phyloP scores from a whole-genome alignment of 64 coral and sea anemone genomes.

The Pocillopora damicornis region DNA sequence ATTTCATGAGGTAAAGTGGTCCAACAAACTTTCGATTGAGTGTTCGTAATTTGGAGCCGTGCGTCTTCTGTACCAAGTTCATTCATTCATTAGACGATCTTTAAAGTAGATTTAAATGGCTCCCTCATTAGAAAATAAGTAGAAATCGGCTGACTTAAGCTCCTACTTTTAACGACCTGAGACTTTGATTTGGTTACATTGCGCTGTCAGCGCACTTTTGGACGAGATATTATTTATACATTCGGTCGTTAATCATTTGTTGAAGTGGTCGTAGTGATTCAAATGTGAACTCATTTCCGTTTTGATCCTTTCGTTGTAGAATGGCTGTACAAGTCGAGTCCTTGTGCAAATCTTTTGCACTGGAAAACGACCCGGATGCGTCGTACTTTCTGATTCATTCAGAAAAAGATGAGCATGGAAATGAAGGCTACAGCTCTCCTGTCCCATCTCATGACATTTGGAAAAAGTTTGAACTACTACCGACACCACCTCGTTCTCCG shows the following conservation, averaged over 20 bases:
- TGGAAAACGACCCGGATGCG: constrained; percentile 74
- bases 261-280: not conserved
- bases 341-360: constrained; percentile 71
- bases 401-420: constrained; percentile 46
- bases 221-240: not conserved
- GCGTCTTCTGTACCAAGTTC: not conserved
- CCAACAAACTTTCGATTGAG: not conserved
- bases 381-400: constrained; percentile 71
- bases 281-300: constrained; percentile 23
- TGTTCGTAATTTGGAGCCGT: not conserved
- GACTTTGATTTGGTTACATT: not conserved
- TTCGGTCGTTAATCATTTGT: constrained; percentile 2
- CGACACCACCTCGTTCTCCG: constrained; percentile 84
- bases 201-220: not conserved
- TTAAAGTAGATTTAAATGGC: constrained; percentile 38
- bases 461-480: constrained; percentile 92
- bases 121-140: not conserved
- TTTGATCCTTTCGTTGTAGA: constrained; percentile 41
- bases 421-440: constrained; percentile 46
- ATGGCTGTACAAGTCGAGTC: constrained; percentile 84
- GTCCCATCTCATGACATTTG: constrained; percentile 91
- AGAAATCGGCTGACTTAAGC: not conserved
- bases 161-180: not conserved
- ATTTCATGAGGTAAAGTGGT: constrained; percentile 33
- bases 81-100: constrained; percentile 31